Percentiles rank a stretch among this genome's conserved stretches.
phyloP scores from a whole-genome alignment of 1,140 invertebrate genomes.

The Cyclargus thomasi region DNA sequence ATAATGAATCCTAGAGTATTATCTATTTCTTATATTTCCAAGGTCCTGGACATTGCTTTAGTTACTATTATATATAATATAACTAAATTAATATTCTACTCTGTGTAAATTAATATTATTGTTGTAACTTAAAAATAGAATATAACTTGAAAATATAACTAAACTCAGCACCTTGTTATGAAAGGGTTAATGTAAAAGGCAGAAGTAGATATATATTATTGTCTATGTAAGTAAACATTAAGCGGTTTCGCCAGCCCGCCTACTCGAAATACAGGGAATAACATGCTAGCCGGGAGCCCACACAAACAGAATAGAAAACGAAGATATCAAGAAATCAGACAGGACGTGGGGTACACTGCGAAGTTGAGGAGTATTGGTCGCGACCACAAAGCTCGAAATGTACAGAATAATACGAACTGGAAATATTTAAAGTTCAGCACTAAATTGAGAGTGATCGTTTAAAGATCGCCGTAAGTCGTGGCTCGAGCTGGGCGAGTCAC shows the following conservation, averaged over 20 bases:
- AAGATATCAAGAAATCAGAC: constrained; percentile 42
- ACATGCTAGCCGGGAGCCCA: constrained; percentile 22
- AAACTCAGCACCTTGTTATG: too few species aligned
- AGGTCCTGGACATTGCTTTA: too few species aligned
- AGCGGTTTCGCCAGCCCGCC: constrained; percentile 13
- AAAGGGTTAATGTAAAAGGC: too few species aligned
- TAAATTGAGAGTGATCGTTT: constrained; percentile 26
- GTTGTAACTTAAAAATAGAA: too few species aligned
- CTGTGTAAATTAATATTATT: too few species aligned
- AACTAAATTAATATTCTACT: too few species aligned
- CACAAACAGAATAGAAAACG: constrained; percentile 45
- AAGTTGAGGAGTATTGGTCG: constrained; percentile 35
- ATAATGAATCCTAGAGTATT: too few species aligned
- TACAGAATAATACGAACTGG: constrained; percentile 24
- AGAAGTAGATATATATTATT: too few species aligned
- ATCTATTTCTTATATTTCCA: too few species aligned
- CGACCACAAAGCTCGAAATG: constrained; percentile 26
- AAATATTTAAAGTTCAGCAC: constrained; percentile 22
- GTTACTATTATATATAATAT: too few species aligned
- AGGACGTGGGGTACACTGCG: constrained; percentile 30
- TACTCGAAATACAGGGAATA: constrained; percentile 16
- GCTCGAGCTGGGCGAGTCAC: constrained; percentile 36
- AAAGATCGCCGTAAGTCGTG: background rate
- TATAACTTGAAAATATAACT: too few species aligned
- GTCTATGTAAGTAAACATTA: constrained; percentile 4